phyloP scores from a whole-genome alignment of 2,888 invertebrate genomes.

The Halictus quadricinctus region DNA sequence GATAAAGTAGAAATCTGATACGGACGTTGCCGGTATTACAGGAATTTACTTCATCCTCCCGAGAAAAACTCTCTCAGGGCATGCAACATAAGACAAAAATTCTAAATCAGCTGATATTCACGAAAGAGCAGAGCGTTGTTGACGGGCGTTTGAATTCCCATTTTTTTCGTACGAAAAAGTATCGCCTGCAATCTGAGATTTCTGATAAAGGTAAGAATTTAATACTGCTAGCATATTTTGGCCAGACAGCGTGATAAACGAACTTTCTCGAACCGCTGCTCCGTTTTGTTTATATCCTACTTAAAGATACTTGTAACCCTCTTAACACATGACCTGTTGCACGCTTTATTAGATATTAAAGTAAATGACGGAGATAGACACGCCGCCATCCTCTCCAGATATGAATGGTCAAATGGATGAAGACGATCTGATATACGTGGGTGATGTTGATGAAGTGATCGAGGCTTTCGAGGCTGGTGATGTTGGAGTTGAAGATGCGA shows the following conservation, averaged over 20 bases:
- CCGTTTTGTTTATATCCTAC: neutral
- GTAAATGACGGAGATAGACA: constrained; percentile 78
- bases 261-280: neutral
- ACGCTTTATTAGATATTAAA: constrained; percentile 31
- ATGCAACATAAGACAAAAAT: constrained; percentile 12
- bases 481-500: constrained; percentile 72
- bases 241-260: neutral
- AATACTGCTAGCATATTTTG: neutral
- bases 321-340: constrained; percentile 45
- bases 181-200: neutral
- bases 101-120: constrained; percentile 46
- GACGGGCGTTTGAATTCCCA: constrained; percentile 34
- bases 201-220: neutral
- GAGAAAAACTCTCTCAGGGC: neutral
- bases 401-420: constrained; percentile 84
- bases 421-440: constrained; percentile 81
- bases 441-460: constrained; percentile 79
- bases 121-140: constrained; percentile 13
- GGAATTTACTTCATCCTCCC: neutral
- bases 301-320: constrained; percentile 28
- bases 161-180: constrained; percentile 20
- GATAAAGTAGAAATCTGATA: neutral
- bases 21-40: neutral
- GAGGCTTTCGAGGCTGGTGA: constrained; percentile 71
- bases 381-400: constrained; percentile 84